Conservation (phyloP, 2,888 invertebrate species). For the Epirrhoe alternata region DNA sequence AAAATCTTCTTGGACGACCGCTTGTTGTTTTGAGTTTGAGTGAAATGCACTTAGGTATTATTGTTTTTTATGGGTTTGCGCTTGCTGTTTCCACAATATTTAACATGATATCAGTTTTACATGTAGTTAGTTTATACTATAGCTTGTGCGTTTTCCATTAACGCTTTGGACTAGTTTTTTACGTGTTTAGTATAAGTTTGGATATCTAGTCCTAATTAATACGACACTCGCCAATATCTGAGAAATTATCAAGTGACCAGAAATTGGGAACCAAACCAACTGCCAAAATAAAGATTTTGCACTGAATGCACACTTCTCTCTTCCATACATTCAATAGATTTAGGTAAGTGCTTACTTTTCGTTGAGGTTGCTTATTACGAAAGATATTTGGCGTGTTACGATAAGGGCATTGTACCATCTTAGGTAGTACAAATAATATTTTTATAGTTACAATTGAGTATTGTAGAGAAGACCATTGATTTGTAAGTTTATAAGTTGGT, state of each 20-base stretch:
- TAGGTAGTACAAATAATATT: too few relatives aligned
- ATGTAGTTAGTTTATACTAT: constrained; percentile 27
- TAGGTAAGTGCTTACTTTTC: too few relatives aligned
- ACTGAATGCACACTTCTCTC: too few relatives aligned
- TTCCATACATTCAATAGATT: too few relatives aligned
- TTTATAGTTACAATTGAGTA: too few relatives aligned
- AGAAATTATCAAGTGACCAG: neutral
- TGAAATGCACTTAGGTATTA: constrained; percentile 94
- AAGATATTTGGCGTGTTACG: too few relatives aligned
- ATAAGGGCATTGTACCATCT: too few relatives aligned
- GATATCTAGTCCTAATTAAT: neutral
- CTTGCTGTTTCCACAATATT: constrained; percentile 52
- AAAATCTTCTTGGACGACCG: constrained; percentile 98
- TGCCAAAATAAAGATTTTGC: too few relatives aligned
- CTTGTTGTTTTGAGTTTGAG: constrained; percentile 96
- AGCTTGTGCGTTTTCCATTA: constrained; percentile 26
- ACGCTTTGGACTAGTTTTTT: neutral
- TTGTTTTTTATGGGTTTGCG: constrained; percentile 46
- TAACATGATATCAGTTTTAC: constrained; percentile 27
- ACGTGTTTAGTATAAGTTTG: neutral
- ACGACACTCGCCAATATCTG: neutral
- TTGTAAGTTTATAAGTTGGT: neutral
- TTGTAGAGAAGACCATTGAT: too few relatives aligned
- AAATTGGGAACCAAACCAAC: neutral
- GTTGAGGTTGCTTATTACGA: too few relatives aligned